phyloP scores from a whole-genome alignment of 2,888 invertebrate genomes.

The Brassicogethes aeneus region DNA sequence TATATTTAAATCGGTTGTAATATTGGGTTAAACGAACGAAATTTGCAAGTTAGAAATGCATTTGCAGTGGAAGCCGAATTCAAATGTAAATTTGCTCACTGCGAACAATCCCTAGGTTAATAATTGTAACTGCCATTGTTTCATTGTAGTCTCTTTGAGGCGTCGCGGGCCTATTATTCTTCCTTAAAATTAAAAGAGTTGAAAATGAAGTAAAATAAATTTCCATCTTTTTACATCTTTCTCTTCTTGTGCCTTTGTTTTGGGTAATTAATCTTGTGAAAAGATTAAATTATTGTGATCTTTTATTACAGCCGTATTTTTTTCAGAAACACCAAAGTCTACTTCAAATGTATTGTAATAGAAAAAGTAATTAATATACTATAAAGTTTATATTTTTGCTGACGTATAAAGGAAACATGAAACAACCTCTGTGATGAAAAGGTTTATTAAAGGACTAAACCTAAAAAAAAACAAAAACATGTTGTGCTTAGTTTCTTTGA shows the following conservation, averaged over 20 bases:
- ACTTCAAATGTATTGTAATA: neutral
- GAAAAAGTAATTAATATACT: neutral
- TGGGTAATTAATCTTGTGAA: constrained; percentile 24
- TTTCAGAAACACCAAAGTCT: constrained; percentile 4
- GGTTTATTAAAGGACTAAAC: neutral
- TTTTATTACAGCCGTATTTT: constrained; percentile 8
- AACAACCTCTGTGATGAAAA: neutral
- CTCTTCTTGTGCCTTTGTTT: constrained; percentile 23
- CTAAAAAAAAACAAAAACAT: no score
- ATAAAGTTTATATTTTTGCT: neutral
- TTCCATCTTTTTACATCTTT: constrained; percentile 23
- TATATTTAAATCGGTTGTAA: neutral
- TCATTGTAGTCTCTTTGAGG: constrained; percentile 18
- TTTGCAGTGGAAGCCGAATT: constrained; percentile 7
- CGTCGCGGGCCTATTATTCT: constrained; percentile 16
- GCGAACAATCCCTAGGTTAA: constrained; percentile 16
- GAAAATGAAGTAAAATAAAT: constrained; percentile 26
- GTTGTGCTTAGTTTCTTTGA: no score
- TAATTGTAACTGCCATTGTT: constrained; percentile 23
- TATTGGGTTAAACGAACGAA: neutral
- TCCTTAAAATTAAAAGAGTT: constrained; percentile 23
- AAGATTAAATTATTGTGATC: constrained; percentile 18
- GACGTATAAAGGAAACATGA: neutral
- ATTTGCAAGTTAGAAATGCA: constrained; percentile 7
- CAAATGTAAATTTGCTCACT: constrained; percentile 17